Percentiles rank a stretch among this genome's conserved stretches.
phyloP scores from a whole-genome alignment of 2,797 vertebrate genomes.

The Okamejei kenojei region DNA sequence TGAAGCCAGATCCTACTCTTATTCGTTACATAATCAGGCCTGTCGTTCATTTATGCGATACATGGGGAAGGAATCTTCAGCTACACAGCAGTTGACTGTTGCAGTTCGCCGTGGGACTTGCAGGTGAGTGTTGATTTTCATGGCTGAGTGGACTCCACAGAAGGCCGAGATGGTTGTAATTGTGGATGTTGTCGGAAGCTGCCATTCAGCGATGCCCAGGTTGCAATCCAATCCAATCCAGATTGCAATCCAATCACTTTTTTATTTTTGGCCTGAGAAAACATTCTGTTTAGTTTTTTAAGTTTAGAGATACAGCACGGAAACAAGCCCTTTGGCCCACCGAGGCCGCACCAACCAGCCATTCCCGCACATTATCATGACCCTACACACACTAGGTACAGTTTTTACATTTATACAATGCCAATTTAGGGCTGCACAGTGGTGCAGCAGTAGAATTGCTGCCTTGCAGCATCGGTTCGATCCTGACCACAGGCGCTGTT shows the following conservation, averaged over 20 bases:
- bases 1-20: not conserved
- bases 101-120: not conserved
- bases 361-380: no score
- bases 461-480: no score
- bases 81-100: not conserved
- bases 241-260: not conserved
- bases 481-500: no score
- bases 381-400: no score
- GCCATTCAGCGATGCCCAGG: not conserved
- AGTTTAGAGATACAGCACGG: no score
- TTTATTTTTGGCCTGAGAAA: not conserved
- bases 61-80: not conserved
- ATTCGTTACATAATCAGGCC: not conserved
- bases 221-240: no score
- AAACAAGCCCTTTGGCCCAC: no score
- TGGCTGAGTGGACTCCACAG: not conserved
- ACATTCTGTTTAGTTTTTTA: not conserved
- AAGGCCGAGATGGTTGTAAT: not conserved
- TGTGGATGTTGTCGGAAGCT: constrained; percentile 23
- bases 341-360: no score
- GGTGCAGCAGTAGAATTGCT: no score
- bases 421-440: no score
- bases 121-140: not conserved
- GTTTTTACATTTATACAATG: no score
- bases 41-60: not conserved